Conservation (phyloP, 2,113 vertebrate genomes). For the Cnemophilus loriae region DNA sequence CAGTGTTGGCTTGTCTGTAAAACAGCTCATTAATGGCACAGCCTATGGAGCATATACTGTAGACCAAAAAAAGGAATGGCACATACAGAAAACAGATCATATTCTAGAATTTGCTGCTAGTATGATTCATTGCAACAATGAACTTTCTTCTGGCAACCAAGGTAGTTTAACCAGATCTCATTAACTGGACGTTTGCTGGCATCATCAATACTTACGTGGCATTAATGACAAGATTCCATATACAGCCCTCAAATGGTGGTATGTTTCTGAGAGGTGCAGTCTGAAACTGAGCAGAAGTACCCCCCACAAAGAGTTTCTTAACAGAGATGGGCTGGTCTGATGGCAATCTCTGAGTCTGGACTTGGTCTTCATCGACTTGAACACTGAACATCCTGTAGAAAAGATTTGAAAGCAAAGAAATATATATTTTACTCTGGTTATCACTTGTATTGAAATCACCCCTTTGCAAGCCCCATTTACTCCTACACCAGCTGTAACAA, state of each 20-base stretch:
- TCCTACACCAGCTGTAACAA: not conserved
- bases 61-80: not conserved
- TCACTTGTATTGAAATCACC: not conserved
- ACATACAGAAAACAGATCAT: not conserved
- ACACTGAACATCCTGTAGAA: conserved; percentile 81
- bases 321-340: conserved; percentile 80
- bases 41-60: not conserved
- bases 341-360: conserved; percentile 77
- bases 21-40: not conserved
- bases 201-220: conserved; percentile 73
- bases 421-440: not conserved
- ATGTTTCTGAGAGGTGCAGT: conserved; percentile 77
- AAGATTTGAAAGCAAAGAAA: conserved; percentile 24
- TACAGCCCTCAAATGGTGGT: conserved; percentile 88
- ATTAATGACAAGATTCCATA: conserved; percentile 96
- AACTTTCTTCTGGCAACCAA: not conserved
- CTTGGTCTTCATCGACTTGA: conserved; percentile 89
- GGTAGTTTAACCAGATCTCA: not conserved
- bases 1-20: not conserved
- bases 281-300: conserved; percentile 79
- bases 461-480: not conserved
- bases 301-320: conserved; percentile 88
- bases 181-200: not conserved
- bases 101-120: not conserved
- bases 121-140: not conserved